These are phyloP conservation scores for Biston betularia DNA, from an alignment of 2,888 invertebrate species.

Conservation along the genomic window DNA sequence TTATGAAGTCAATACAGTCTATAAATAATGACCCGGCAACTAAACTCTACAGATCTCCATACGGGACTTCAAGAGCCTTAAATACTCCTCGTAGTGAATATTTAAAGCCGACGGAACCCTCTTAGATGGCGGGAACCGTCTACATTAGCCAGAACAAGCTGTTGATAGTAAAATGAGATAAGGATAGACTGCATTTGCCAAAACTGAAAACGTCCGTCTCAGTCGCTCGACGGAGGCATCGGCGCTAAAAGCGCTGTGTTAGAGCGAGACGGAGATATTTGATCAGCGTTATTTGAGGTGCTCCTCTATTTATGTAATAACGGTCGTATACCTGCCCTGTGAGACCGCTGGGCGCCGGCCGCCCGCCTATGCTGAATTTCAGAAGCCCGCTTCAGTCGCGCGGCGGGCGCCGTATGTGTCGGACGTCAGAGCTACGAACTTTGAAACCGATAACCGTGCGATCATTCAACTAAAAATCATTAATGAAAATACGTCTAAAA, in stretches of 20 bases:
- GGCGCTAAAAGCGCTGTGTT: slow-evolving; percentile 20
- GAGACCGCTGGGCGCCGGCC: slow-evolving; percentile 75
- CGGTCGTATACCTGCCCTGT: slow-evolving; percentile 64
- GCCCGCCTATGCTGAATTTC: slow-evolving; percentile 42
- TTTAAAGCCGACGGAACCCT: slow-evolving; percentile 41
- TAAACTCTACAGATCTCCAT: neutral
- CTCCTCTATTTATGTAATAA: slow-evolving; percentile 50
- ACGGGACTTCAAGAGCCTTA: slow-evolving; percentile 10
- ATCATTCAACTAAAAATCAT: slow-evolving; percentile 61
- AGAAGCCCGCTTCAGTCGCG: slow-evolving; percentile 64
- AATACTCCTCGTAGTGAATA: slow-evolving; percentile 44
- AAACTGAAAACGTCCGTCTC: slow-evolving; percentile 30
- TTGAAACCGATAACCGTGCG: slow-evolving; percentile 50
- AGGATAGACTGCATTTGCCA: slow-evolving; percentile 26
- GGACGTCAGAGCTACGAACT: slow-evolving; percentile 51
- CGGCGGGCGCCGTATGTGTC: slow-evolving; percentile 59
- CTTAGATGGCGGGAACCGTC: slow-evolving; percentile 41
- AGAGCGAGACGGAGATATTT: slow-evolving; percentile 47
- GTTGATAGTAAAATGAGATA: slow-evolving; percentile 42
- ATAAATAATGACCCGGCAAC: slow-evolving; percentile 15
- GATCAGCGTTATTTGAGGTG: slow-evolving; percentile 42
- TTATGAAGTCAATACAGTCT: slow-evolving; percentile 19
- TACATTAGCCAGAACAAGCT: slow-evolving; percentile 39
- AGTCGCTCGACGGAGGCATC: slow-evolving; percentile 26
- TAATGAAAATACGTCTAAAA: slow-evolving; percentile 64